Evolutionary conservation across 2,797 vertebrate species (phyloP).

Genomic region (Hoplostethus mediterraneus): DNA sequence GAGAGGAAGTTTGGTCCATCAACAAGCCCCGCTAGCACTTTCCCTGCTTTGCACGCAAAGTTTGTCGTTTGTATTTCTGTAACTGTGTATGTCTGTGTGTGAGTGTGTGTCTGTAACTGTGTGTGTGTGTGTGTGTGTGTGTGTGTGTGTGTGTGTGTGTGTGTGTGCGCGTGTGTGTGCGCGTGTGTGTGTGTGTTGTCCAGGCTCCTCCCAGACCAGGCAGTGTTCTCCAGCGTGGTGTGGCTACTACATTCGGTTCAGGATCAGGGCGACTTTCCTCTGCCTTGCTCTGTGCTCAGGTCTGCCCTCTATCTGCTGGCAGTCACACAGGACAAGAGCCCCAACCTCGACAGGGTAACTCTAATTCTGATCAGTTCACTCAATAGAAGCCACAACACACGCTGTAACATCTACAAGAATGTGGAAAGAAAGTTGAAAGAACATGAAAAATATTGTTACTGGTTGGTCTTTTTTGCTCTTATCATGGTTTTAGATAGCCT

Average conservation of each 20-base stretch:
- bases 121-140: neutral
- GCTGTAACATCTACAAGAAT: neutral
- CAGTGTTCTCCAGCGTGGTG: conserved; percentile 87
- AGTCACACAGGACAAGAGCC: conserved; percentile 87
- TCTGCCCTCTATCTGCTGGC: conserved; percentile 92
- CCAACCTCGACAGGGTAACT: conserved; percentile 84
- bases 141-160: conserved; percentile 6
- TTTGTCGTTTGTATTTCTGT: conserved; percentile 16
- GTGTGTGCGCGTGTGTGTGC: conserved; percentile 2
- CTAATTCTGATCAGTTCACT: neutral
- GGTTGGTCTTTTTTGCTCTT: neutral
- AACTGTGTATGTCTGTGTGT: neutral
- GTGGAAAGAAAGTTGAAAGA: neutral
- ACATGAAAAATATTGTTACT: neutral
- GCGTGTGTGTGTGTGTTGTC: conserved; percentile 50
- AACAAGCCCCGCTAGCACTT: conserved; percentile 15
- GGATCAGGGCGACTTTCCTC: conserved; percentile 77
- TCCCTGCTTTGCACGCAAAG: conserved; percentile 14
- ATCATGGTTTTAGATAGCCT: too few species aligned
- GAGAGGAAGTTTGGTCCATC: conserved; percentile 19
- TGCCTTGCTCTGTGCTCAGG: conserved; percentile 84
- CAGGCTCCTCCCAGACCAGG: conserved; percentile 91
- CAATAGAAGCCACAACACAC: conserved; percentile 2
- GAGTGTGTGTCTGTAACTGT: conserved; percentile 21
- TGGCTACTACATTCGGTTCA: conserved; percentile 86